Conservation (phyloP, 2,797 vertebrate species). For the Pelobates cultripes region DNA sequence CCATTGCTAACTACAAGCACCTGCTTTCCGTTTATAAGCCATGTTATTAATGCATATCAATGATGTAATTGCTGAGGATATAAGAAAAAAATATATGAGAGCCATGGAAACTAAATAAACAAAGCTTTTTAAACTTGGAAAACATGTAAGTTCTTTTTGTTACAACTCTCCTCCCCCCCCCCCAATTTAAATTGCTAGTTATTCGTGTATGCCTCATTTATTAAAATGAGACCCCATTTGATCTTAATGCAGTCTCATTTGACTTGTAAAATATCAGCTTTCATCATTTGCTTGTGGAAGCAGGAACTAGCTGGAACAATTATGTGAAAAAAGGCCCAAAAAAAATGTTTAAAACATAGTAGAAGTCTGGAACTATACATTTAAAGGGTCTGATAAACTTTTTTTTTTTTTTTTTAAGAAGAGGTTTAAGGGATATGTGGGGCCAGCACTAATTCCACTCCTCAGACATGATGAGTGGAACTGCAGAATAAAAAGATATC, state of each 20-base stretch:
- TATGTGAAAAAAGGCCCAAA: constrained; percentile 32
- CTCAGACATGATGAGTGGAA: too few species aligned
- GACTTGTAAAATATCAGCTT: constrained; percentile 50
- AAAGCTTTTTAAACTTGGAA: constrained; percentile 19
- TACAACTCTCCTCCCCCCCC: neutral
- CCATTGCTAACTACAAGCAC: constrained; percentile 34
- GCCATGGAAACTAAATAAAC: constrained; percentile 50
- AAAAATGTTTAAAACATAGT: constrained; percentile 14
- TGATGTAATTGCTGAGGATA: constrained; percentile 41
- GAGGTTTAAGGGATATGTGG: too few species aligned
- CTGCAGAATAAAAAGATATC: too few species aligned
- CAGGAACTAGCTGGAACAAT: constrained; percentile 40
- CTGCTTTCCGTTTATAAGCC: constrained; percentile 37
- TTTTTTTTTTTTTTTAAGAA: too few species aligned
- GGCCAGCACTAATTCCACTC: too few species aligned
- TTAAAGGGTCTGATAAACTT: too few species aligned
- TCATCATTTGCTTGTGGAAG: constrained; percentile 33
- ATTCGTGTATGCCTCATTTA: constrained; percentile 40
- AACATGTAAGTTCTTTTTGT: constrained; percentile 18
- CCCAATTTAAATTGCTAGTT: constrained; percentile 19
- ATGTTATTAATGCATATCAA: constrained; percentile 31
- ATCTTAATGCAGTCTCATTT: constrained; percentile 49
- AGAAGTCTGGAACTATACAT: constrained; percentile 1
- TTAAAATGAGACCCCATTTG: constrained; percentile 47
- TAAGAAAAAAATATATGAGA: constrained; percentile 6